A percentile compares a stretch with the other conserved stretches of the same genome.
Evolutionary conservation across 2,888 invertebrate species (phyloP).

Genomic region (Eupithecia insigniata): DNA sequence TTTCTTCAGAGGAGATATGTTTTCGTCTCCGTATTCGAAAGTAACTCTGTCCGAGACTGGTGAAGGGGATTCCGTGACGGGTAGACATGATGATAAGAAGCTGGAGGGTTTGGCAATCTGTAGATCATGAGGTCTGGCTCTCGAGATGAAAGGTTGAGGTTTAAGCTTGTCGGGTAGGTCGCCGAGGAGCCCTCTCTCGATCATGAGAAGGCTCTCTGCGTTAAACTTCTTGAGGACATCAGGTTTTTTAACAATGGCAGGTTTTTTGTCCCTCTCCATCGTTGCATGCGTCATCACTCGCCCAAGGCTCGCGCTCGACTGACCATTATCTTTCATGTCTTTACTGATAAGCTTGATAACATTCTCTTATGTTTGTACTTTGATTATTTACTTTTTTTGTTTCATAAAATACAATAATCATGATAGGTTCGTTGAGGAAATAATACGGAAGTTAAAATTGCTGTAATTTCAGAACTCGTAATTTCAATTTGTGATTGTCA

Average conservation of each 20-base stretch:
- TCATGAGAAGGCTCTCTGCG: slow-evolving; percentile 69
- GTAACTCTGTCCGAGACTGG: slow-evolving; percentile 56
- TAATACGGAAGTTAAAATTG: slow-evolving; percentile 9
- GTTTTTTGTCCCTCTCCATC: slow-evolving; percentile 72
- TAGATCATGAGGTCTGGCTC: slow-evolving; percentile 59
- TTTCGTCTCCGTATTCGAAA: slow-evolving; percentile 61
- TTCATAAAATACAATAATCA: slow-evolving; percentile 24
- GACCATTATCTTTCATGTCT: slow-evolving; percentile 58
- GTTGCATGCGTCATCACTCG: slow-evolving; percentile 67
- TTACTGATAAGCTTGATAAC: slow-evolving; percentile 57
- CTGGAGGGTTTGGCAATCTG: slow-evolving; percentile 77
- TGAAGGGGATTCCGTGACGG: slow-evolving; percentile 66
- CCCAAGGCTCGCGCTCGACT: slow-evolving; percentile 67
- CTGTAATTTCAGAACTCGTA: neutral
- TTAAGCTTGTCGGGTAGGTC: slow-evolving; percentile 74
- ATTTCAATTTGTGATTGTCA: neutral
- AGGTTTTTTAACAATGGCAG: slow-evolving; percentile 61
- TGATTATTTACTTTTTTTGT: slow-evolving; percentile 29
- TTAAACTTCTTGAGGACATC: slow-evolving; percentile 74
- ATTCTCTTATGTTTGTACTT: slow-evolving; percentile 47
- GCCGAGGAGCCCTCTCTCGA: slow-evolving; percentile 75
- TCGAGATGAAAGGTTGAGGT: slow-evolving; percentile 62
- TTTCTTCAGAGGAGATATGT: slow-evolving; percentile 68
- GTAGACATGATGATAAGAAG: slow-evolving; percentile 71
- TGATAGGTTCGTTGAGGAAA: slow-evolving; percentile 7